phyloP scores from a whole-genome alignment of 2,797 vertebrate species.

The Silurus lanzhouensis region DNA sequence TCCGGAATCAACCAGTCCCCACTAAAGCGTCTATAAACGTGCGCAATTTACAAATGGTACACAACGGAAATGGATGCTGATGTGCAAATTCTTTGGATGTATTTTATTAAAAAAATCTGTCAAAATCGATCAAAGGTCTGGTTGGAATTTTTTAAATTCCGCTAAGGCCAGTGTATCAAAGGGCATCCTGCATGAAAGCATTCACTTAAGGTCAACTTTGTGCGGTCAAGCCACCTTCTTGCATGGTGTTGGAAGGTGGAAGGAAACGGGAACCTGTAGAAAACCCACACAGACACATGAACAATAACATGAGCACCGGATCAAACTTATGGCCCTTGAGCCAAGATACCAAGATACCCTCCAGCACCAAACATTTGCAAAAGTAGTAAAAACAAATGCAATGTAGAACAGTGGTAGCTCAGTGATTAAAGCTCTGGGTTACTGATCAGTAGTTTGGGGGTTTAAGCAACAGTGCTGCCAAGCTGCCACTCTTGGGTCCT shows the following conservation, averaged over 20 bases:
- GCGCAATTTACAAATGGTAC: neutral
- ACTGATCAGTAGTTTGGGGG: too few species aligned
- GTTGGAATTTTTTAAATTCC: neutral
- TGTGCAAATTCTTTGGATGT: neutral
- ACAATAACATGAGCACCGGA: neutral
- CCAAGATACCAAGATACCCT: neutral
- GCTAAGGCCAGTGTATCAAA: neutral
- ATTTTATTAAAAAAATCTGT: neutral
- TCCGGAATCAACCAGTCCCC: slow-evolving; percentile 57
- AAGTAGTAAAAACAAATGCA: neutral
- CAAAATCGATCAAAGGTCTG: neutral
- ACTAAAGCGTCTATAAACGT: neutral
- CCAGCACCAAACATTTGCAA: neutral
- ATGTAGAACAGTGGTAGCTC: too few species aligned
- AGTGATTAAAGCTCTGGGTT: too few species aligned
- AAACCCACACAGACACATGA: neutral
- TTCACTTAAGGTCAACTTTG: neutral
- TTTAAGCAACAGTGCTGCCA: too few species aligned
- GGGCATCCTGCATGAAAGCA: neutral
- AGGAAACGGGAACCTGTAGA: neutral
- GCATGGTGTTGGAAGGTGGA: neutral
- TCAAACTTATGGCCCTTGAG: neutral
- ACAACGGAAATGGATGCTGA: neutral
- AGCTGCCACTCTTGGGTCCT: too few species aligned
- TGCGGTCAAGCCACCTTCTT: neutral